These are phyloP conservation scores for Timandra comae DNA, from an alignment of 2,888 invertebrate genomes.

Conservation along the genomic window DNA sequence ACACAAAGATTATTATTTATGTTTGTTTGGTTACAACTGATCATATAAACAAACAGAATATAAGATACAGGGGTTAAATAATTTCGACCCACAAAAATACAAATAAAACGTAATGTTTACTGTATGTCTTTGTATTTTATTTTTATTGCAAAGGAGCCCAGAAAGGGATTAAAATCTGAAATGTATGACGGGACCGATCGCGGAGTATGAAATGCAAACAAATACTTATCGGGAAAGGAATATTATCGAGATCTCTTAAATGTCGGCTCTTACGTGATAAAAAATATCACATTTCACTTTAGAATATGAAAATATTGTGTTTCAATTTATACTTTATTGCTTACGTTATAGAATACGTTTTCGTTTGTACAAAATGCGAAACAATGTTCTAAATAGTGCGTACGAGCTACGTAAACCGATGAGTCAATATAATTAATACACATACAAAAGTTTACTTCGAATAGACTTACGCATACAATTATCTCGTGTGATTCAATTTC, in stretches of 20 bases:
- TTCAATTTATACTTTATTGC: conserved; percentile 50
- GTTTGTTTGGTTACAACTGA: no score
- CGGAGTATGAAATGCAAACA: conserved; percentile 1
- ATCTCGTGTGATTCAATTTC: conserved; percentile 18
- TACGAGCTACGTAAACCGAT: conserved; percentile 61
- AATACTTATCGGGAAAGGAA: conserved; percentile 4
- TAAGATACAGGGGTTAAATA: no score
- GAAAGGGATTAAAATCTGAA: background rate
- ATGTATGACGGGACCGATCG: conserved; percentile 3
- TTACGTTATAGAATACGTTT: conserved; percentile 46
- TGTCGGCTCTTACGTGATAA: conserved; percentile 46
- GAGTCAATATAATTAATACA: no score
- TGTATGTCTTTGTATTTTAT: no score
- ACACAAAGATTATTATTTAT: no score
- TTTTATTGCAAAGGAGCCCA: conserved; percentile 15
- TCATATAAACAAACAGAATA: no score
- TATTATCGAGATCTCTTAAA: conserved; percentile 29
- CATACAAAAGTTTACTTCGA: conserved; percentile 38
- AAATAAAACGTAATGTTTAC: no score
- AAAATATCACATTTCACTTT: conserved; percentile 67
- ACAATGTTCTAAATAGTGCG: conserved; percentile 52
- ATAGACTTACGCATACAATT: conserved; percentile 23
- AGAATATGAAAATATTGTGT: conserved; percentile 67
- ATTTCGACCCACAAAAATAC: no score
- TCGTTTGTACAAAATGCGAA: conserved; percentile 59